Evolutionary conservation across 2,888 invertebrate species (phyloP).

Genomic region (Clivina fossor): DNA sequence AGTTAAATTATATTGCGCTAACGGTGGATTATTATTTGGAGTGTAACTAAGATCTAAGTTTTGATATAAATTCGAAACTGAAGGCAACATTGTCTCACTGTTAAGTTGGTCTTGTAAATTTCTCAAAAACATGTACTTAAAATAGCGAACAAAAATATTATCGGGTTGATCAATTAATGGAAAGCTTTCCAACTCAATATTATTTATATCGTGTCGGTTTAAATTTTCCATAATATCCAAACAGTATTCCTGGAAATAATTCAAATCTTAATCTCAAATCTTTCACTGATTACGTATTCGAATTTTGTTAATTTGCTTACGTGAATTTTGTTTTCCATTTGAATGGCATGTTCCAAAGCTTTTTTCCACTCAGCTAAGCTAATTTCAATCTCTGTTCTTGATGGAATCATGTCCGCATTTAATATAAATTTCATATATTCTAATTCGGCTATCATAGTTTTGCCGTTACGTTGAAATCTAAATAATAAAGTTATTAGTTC

Average conservation of each 20-base stretch:
- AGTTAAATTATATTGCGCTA: no score
- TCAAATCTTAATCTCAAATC: no score
- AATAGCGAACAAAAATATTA: no score
- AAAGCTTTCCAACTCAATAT: background rate
- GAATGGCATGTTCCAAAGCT: background rate
- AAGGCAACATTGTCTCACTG: no score
- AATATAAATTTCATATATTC: conserved; percentile 13
- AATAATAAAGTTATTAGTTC: background rate
- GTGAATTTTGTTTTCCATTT: background rate
- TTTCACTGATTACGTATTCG: no score
- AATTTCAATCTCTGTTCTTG: background rate
- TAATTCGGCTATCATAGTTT: conserved; percentile 16
- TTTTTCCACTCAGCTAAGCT: conserved; percentile 10
- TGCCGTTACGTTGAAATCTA: conserved; percentile 16
- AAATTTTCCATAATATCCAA: no score
- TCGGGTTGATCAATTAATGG: no score
- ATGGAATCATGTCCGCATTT: background rate
- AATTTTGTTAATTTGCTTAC: conserved; percentile 2
- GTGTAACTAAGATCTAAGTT: no score
- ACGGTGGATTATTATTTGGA: no score
- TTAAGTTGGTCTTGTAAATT: no score
- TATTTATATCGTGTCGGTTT: background rate
- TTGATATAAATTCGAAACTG: no score
- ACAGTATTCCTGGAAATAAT: conserved; percentile 1
- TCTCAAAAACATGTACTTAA: no score